phyloP scores from a whole-genome alignment of 2,113 vertebrate species.

The Picathartes gymnocephalus region DNA sequence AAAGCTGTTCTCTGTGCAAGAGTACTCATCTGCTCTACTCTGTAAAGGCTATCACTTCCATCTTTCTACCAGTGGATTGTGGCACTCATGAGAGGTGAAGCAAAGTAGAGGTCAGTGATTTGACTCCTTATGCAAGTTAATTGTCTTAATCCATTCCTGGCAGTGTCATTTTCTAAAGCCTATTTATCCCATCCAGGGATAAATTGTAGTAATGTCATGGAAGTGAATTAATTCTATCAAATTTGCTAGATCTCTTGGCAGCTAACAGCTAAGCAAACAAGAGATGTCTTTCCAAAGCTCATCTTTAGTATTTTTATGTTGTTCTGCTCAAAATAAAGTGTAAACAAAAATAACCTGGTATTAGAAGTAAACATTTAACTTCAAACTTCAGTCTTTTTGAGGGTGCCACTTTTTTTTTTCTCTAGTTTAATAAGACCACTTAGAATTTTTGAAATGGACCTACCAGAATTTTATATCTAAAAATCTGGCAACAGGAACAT shows the following conservation, averaged over 20 bases:
- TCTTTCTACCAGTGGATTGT: neutral
- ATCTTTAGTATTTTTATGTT: neutral
- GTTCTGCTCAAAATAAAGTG: neutral
- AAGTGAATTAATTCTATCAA: neutral
- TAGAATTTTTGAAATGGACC: neutral
- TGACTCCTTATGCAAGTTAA: conserved; percentile 31
- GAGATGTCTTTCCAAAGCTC: neutral
- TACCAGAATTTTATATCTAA: neutral
- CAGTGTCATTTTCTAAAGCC: neutral
- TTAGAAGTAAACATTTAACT: neutral
- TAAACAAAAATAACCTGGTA: neutral
- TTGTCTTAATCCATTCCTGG: conserved; percentile 5
- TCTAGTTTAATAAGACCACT: neutral
- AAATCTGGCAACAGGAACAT: neutral
- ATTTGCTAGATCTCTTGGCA: neutral
- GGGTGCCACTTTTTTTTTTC: neutral
- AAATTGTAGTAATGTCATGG: neutral
- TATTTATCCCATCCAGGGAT: neutral
- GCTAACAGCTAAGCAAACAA: neutral
- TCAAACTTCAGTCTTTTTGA: neutral
- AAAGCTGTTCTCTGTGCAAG: neutral
- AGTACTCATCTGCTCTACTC: neutral
- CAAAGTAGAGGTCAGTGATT: conserved; percentile 17
- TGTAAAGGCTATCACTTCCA: neutral
- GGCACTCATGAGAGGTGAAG: neutral